Percentiles rank a stretch among this genome's conserved stretches.
Conservation (phyloP, 2,797 vertebrate genomes). For the Yasuhikotakia modesta region DNA sequence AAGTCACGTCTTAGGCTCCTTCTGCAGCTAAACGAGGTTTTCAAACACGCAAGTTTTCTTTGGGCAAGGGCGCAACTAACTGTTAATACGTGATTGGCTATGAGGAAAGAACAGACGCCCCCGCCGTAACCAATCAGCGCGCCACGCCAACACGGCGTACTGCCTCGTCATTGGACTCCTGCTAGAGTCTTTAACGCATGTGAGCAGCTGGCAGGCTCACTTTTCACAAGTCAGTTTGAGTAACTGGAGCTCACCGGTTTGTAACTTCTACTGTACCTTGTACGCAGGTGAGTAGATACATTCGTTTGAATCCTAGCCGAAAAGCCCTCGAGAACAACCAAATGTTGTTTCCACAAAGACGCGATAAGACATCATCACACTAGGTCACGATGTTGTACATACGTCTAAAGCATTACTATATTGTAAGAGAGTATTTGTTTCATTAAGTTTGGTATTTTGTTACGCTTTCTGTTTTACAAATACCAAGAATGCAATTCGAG, state of each 20-base stretch:
- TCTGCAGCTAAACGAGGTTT: no score
- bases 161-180: slow-evolving; percentile 36
- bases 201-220: slow-evolving; percentile 10
- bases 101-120: slow-evolving; percentile 23
- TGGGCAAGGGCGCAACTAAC: slow-evolving; percentile 57
- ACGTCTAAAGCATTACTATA: neutral
- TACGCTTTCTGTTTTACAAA: neutral
- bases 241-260: neutral
- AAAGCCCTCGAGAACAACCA: neutral
- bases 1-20: no score
- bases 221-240: slow-evolving; percentile 3
- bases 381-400: neutral
- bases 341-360: neutral
- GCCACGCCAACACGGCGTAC: slow-evolving; percentile 20
- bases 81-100: slow-evolving; percentile 42
- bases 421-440: neutral
- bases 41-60: neutral
- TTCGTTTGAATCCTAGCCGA: neutral
- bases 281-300: slow-evolving; percentile 45
- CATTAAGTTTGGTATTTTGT: no score
- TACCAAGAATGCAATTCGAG: neutral
- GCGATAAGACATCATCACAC: neutral
- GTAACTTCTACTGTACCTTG: neutral
- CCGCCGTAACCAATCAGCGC: slow-evolving; percentile 52
- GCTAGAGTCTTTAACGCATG: slow-evolving; percentile 43